These are phyloP conservation scores for Gallinago paraguaiae DNA, from an alignment of 2,113 vertebrate genomes.

Conservation along the genomic window DNA sequence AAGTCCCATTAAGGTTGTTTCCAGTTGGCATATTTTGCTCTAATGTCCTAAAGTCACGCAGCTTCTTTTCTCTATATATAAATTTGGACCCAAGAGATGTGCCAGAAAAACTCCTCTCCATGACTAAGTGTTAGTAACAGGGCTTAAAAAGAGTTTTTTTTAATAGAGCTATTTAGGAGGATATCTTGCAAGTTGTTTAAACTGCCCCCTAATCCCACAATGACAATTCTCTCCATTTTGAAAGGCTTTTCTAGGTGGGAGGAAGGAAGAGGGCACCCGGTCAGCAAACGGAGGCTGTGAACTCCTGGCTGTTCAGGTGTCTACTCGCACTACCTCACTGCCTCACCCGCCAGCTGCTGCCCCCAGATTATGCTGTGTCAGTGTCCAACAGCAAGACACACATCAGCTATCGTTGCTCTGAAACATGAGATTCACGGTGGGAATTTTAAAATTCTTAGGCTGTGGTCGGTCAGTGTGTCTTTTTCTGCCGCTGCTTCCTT, in stretches of 20 bases:
- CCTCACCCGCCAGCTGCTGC: neutral
- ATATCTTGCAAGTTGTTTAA: neutral
- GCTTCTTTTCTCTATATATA: neutral
- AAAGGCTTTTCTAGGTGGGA: neutral
- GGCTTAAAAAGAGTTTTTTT: neutral
- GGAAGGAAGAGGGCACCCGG: neutral
- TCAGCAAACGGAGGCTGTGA: neutral
- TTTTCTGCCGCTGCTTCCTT: neutral
- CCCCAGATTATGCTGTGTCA: neutral
- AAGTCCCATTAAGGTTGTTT: neutral
- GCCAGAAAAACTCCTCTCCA: neutral
- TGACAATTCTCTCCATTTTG: neutral
- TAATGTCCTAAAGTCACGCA: neutral
- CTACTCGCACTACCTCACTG: neutral
- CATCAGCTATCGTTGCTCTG: neutral
- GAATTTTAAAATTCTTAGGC: neutral
- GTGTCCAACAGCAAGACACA: neutral
- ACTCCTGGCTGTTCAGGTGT: rapidly evolving
- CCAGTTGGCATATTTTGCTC: neutral
- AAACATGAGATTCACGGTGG: neutral
- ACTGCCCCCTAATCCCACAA: neutral
- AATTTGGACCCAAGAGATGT: neutral
- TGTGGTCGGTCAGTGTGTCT: neutral
- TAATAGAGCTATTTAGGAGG: neutral
- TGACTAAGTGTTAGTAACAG: neutral